phyloP scores from a whole-genome alignment of 2,888 invertebrate genomes.

The Homarus gammarus region DNA sequence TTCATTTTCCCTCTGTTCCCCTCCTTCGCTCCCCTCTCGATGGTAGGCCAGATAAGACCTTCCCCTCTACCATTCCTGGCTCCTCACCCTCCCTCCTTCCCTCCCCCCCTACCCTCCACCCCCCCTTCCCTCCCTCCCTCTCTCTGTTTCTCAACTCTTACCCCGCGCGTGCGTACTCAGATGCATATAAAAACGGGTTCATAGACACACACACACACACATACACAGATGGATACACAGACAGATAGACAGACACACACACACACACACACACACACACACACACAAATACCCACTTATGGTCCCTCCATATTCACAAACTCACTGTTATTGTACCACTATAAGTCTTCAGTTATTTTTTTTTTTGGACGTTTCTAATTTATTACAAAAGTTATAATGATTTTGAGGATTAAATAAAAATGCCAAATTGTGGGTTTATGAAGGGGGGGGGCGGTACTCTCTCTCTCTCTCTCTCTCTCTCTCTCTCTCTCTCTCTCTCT shows the following conservation, averaged over 20 bases:
- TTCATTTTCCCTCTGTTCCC: conserved; percentile 31
- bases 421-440: too few relatives aligned
- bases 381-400: too few relatives aligned
- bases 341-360: too few relatives aligned
- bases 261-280: background rate
- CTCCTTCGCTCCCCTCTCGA: conserved; percentile 44
- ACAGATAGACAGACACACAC: background rate
- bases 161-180: background rate
- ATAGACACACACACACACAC: conserved; percentile 13
- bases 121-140: conserved; percentile 24
- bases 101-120: background rate
- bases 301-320: too few relatives aligned
- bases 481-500: too few relatives aligned
- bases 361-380: too few relatives aligned
- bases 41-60: conserved; percentile 33
- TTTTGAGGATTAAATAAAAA: too few relatives aligned
- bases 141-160: conserved; percentile 9
- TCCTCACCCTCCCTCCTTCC: conserved; percentile 1
- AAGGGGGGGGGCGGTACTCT: too few relatives aligned
- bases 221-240: conserved; percentile 1
- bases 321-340: too few relatives aligned
- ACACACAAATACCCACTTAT: background rate
- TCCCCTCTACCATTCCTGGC: background rate
- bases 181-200: conserved; percentile 9
- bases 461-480: too few relatives aligned